Evolutionary conservation across 2,888 invertebrate species (phyloP).

Genomic region (Heliconius erato): DNA sequence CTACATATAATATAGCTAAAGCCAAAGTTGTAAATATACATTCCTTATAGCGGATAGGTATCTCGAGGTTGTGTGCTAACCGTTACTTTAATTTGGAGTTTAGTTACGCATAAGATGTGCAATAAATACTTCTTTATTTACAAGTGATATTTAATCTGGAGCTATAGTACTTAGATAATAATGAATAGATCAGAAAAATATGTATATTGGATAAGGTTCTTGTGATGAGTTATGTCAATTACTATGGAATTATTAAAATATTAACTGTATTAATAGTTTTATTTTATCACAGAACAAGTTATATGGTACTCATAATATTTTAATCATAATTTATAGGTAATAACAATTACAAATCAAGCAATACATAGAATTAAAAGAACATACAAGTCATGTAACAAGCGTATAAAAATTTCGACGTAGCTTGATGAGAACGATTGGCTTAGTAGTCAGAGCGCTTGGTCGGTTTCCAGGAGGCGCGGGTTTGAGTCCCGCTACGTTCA

Average conservation of each 20-base stretch:
- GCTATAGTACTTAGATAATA: constrained; percentile 21
- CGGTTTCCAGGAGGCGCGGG: too few species aligned
- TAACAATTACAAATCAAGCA: too few species aligned
- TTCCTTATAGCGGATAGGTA: constrained; percentile 52
- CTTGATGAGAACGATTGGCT: too few species aligned
- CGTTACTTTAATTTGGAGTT: constrained; percentile 33
- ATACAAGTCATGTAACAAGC: too few species aligned
- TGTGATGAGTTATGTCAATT: constrained; percentile 40
- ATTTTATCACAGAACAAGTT: constrained; percentile 18
- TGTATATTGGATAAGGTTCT: constrained; percentile 27
- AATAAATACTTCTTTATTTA: constrained; percentile 34
- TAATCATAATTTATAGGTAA: too few species aligned
- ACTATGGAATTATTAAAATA: constrained; percentile 34
- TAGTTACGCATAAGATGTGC: constrained; percentile 31
- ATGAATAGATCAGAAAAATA: constrained; percentile 11
- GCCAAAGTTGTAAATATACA: constrained; percentile 82
- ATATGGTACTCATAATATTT: background rate
- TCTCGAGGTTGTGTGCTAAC: constrained; percentile 69
- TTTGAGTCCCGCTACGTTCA: too few species aligned
- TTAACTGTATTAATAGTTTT: constrained; percentile 26
- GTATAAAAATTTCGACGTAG: too few species aligned
- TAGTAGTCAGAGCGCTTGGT: too few species aligned
- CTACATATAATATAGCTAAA: constrained; percentile 67
- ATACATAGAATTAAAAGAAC: too few species aligned
- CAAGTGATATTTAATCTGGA: constrained; percentile 27